phyloP scores from a whole-genome alignment of 2,113 vertebrate genomes.

The Colossoma macropomum region DNA sequence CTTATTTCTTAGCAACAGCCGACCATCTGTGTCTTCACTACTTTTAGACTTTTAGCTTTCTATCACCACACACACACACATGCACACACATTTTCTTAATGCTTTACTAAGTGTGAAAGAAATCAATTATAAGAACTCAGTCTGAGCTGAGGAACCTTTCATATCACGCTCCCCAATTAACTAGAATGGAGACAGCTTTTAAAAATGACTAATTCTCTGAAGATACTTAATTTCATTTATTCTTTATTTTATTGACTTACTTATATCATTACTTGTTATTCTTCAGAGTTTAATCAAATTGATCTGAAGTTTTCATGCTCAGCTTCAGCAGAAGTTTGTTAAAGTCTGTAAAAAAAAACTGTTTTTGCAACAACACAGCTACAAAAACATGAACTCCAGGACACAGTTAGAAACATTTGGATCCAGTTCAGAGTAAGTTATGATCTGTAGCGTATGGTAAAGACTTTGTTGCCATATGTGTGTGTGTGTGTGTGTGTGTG shows the following conservation, averaged over 20 bases:
- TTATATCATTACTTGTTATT: too few relatives aligned
- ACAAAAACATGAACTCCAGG: too few relatives aligned
- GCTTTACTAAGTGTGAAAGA: not conserved
- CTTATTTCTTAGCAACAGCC: slow-evolving; percentile 31
- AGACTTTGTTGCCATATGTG: not conserved
- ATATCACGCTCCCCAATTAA: too few relatives aligned
- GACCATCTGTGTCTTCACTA: slow-evolving; percentile 45
- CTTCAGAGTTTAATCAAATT: too few relatives aligned
- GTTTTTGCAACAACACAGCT: too few relatives aligned
- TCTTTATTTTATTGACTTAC: too few relatives aligned
- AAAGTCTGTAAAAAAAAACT: too few relatives aligned
- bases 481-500: slow-evolving; percentile 36
- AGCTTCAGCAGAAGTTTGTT: too few relatives aligned
- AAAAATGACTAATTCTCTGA: too few relatives aligned
- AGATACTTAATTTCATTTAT: too few relatives aligned
- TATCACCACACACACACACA: slow-evolving; percentile 26
- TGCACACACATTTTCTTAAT: slow-evolving; percentile 12
- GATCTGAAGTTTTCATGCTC: too few relatives aligned
- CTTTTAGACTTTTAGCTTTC: slow-evolving; percentile 31
- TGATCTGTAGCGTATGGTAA: not conserved
- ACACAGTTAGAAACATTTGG: not conserved
- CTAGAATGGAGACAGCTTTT: too few relatives aligned
- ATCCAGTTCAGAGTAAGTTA: slow-evolving; percentile 18
- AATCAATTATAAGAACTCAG: not conserved
- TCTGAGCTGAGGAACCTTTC: not conserved